Percentiles rank a stretch among this genome's conserved stretches.
Evolutionary conservation across 1,140 invertebrate species (phyloP).

Genomic region (Zelostemma sp.): DNA sequence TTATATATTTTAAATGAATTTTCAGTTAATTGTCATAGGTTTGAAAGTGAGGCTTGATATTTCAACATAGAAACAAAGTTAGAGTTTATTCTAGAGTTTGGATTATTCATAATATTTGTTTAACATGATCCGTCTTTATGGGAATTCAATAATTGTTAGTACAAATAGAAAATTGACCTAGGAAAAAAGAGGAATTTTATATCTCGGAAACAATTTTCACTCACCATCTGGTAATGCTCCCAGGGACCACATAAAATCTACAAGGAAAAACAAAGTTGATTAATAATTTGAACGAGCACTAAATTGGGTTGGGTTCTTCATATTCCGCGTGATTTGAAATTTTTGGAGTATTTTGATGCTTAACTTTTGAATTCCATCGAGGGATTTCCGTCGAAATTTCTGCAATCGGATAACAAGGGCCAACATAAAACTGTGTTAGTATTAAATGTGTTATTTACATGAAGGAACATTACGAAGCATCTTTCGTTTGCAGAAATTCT

Average conservation of each 20-base stretch:
- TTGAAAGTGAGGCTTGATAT: no score
- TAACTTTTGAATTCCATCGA: conserved; percentile 21
- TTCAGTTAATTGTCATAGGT: no score
- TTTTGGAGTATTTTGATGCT: conserved; percentile 14
- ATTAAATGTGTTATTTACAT: conserved; percentile 54
- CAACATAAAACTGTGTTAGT: conserved; percentile 17
- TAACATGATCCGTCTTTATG: no score
- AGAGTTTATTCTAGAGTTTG: no score
- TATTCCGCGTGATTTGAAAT: conserved; percentile 18
- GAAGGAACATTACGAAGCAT: conserved; percentile 54
- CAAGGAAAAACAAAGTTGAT: conserved; percentile 79
- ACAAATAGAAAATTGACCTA: no score
- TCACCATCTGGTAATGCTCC: conserved; percentile 96
- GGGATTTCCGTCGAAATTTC: conserved; percentile 56
- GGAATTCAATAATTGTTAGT: no score
- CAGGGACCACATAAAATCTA: conserved; percentile 98
- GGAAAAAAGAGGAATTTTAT: no score
- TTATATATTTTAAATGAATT: no score
- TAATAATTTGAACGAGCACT: conserved; percentile 53
- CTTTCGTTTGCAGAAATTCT: conserved; percentile 62
- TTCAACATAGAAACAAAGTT: no score
- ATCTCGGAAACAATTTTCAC: conserved; percentile 61
- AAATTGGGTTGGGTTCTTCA: conserved; percentile 24
- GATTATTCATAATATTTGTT: no score
- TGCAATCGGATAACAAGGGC: conserved; percentile 52